These are phyloP conservation scores for Andrena marginata DNA, from an alignment of 2,888 invertebrate genomes.

Conservation along the genomic window DNA sequence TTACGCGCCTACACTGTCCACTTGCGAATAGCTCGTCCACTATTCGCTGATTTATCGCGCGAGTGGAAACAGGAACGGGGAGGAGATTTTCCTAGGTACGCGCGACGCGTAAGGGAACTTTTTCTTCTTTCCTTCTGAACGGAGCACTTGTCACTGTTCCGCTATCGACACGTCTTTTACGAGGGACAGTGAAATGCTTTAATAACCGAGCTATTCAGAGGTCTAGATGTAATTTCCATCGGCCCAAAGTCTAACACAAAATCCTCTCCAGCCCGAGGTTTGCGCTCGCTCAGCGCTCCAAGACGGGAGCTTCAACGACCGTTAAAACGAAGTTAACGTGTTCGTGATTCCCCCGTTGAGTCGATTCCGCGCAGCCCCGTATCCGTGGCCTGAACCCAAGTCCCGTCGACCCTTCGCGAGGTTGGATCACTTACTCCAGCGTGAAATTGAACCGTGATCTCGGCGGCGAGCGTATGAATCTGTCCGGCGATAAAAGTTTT, in stretches of 20 bases:
- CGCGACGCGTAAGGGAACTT: too few species aligned
- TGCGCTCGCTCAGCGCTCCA: background rate
- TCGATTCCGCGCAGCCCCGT: background rate
- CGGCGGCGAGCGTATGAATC: slow-evolving; percentile 48
- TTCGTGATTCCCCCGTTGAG: slow-evolving; percentile 1
- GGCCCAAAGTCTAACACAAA: background rate
- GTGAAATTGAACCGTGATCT: slow-evolving; percentile 56
- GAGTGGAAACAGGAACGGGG: background rate
- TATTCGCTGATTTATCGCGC: slow-evolving; percentile 8
- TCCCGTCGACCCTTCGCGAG: slow-evolving; percentile 20
- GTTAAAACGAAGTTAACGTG: background rate
- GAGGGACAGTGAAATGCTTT: too few species aligned
- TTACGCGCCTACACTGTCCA: background rate
- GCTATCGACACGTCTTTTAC: too few species aligned
- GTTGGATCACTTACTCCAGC: slow-evolving; percentile 48
- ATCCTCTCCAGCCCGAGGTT: background rate
- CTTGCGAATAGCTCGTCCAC: slow-evolving; percentile 1
- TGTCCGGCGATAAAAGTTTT: slow-evolving; percentile 48
- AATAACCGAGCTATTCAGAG: too few species aligned
- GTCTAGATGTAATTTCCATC: too few species aligned
- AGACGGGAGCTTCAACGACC: background rate
- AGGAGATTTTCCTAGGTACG: background rate
- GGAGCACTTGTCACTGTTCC: too few species aligned
- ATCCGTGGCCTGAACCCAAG: background rate
- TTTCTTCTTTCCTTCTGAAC: too few species aligned